A percentile compares a stretch with the other conserved stretches of the same genome.
Evolutionary conservation across 2,888 invertebrate genomes (phyloP).

Genomic region (Drosophila pullipes): DNA sequence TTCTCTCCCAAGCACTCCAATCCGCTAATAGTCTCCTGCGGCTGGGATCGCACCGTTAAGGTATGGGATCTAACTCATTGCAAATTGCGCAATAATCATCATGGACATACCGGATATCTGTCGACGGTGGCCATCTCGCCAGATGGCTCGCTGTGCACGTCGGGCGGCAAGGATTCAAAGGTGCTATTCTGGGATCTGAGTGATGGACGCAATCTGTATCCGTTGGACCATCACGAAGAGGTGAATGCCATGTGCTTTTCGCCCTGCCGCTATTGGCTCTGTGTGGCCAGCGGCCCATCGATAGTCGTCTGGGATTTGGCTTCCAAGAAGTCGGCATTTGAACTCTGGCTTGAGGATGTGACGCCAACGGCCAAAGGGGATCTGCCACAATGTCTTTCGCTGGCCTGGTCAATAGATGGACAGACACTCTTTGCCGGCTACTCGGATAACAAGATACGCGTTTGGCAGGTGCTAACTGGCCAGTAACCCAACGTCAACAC

Average conservation of each 20-base stretch:
- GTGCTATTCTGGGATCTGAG: conserved; percentile 99
- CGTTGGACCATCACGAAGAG: conserved; percentile 98
- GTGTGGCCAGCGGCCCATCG: conserved; percentile 98
- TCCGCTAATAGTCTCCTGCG: conserved; percentile 98
- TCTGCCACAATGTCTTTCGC: conserved; percentile 96
- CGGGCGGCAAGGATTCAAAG: conserved; percentile 99
- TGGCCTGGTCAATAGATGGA: conserved; percentile 99
- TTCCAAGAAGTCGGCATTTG: conserved; percentile 99
- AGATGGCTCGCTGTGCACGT: conserved; percentile 99
- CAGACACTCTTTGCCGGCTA: conserved; percentile 99
- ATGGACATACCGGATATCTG: conserved; percentile 98
- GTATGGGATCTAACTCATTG: conserved; percentile 99
- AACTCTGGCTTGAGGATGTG: conserved; percentile 97
- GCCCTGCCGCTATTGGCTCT: conserved; percentile 99
- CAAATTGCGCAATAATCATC: conserved; percentile 98
- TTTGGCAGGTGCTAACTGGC: conserved; percentile 94
- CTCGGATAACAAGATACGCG: conserved; percentile 98
- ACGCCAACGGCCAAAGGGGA: conserved; percentile 91
- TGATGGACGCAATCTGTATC: conserved; percentile 99
- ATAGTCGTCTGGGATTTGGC: conserved; percentile 99
- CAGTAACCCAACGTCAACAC: conserved; percentile 16
- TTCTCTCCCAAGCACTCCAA: conserved; percentile 99
- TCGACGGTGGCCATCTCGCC: conserved; percentile 99
- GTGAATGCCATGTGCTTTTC: conserved; percentile 99
- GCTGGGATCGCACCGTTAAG: conserved; percentile 99